Evolutionary conservation across 2,113 vertebrate genomes (phyloP), one percentile per base, ranked within the genome.

Genomic region (Dromaius novaehollandiae): DNA sequence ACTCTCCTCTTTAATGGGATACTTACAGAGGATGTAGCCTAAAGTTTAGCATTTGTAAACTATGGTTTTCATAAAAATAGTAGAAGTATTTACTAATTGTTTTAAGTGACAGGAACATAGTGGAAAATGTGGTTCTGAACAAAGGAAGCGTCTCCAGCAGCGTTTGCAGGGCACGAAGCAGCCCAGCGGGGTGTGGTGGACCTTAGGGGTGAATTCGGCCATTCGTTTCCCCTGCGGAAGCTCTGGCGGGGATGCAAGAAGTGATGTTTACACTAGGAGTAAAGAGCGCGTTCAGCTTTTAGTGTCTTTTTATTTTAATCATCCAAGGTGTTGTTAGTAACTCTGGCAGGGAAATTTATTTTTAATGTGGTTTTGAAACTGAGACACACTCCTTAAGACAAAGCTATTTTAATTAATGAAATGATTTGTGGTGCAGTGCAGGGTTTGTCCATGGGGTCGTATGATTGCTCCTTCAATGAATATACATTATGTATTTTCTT

Each of bases 351-450:
- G n/a, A 63, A 55, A 77, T 65, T 44, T 84, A 25, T 74, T 96
- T 91, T 94, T 94, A 53, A 64, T 28, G 1, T 17, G n/a, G 25
- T 50, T 86, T 90, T 90, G 77, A 50, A 89, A 77, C 30, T 20
- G 44, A 66, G 61, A 79, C 12, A 13, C 10, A 18, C 40, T 88
- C 14, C 42, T 94, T 36, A 63, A 93, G 89, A 95, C 71, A 82
- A 58, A 93, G 38, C 9, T 53, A 11, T 48, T 92, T 66, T 93
- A 88, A 87, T 81, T 85, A 86, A 93, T 92, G 42, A 89, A 82
- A 78, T 63, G 66, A 74, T 89, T 85, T 73, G 53, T 58, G 38
- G 32, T 55, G 65, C 21, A 24, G 38, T 58, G 51, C 36, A 84
- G 38, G 60, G 53, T 68, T 84, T 86, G 66, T 86, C 77, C 65